Conservation (phyloP, 1,140 invertebrate genomes). For the Drosophila rufa region DNA sequence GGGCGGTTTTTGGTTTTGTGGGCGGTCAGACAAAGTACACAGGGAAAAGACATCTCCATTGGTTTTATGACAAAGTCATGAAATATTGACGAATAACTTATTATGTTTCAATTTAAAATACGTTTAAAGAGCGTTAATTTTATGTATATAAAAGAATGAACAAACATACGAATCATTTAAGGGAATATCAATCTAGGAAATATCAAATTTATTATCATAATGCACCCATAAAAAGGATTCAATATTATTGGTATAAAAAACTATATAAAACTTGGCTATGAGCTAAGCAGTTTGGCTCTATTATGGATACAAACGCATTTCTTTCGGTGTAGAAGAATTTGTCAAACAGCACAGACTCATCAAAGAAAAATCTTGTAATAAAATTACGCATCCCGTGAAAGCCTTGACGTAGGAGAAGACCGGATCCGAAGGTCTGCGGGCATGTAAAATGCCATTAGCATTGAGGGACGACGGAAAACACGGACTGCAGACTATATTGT, state of each 20-base stretch:
- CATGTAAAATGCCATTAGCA: conserved; percentile 69
- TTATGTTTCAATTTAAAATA: too few species aligned
- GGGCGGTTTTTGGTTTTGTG: conserved; percentile 15
- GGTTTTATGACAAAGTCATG: neutral
- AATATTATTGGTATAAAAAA: too few species aligned
- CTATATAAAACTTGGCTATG: too few species aligned
- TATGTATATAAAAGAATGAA: too few species aligned
- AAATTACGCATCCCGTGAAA: conserved; percentile 60
- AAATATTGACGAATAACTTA: too few species aligned
- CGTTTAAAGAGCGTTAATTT: neutral
- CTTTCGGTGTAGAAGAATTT: conserved; percentile 13
- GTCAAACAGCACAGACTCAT: conserved; percentile 57
- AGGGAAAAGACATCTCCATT: neutral
- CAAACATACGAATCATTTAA: neutral
- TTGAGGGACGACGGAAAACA: conserved; percentile 49
- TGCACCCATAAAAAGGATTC: too few species aligned
- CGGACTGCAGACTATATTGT: conserved; percentile 22
- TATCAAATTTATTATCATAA: too few species aligned
- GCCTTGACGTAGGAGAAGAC: conserved; percentile 54
- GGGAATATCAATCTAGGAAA: too few species aligned
- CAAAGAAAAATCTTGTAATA: conserved; percentile 76
- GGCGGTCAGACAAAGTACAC: conserved; percentile 9
- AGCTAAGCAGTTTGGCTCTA: neutral
- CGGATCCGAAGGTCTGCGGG: conserved; percentile 45
- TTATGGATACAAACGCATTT: neutral